These are phyloP conservation scores for Euwallacea fornicatus DNA, from an alignment of 1,140 invertebrate genomes.

Conservation along the genomic window DNA sequence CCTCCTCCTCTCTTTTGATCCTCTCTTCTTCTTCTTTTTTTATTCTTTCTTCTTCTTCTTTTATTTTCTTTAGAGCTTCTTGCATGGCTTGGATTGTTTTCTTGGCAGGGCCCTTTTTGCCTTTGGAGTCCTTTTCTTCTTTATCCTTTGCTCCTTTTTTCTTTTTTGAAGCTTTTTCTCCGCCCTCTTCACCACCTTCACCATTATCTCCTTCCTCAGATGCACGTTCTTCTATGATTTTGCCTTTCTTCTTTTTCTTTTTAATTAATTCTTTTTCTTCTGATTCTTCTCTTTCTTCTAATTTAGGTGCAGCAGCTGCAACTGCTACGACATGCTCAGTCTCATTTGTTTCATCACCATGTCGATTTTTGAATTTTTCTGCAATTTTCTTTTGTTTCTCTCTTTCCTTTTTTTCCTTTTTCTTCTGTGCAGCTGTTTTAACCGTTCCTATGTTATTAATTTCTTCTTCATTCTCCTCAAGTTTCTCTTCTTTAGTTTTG, in stretches of 20 bases:
- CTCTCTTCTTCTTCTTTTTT: conserved; percentile 81
- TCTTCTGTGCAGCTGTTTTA: conserved; percentile 82
- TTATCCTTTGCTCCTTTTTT: conserved; percentile 53
- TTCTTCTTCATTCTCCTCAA: conserved; percentile 53
- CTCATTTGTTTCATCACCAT: conserved; percentile 26
- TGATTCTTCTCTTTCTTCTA: conserved; percentile 24
- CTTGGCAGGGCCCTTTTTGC: conserved; percentile 67
- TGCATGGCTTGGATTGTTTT: conserved; percentile 86
- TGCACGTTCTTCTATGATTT: conserved; percentile 53
- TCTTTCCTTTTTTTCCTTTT: conserved; percentile 84
- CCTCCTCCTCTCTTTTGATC: conserved; percentile 71
- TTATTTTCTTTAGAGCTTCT: conserved; percentile 82
- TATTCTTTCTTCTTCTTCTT: conserved; percentile 84
- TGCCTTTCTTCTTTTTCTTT: conserved; percentile 50
- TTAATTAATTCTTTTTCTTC: conserved; percentile 52
- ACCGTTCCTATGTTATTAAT: conserved; percentile 65
- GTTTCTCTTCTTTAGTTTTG: conserved; percentile 45
- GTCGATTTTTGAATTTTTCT: conserved; percentile 55
- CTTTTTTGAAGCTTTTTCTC: conserved; percentile 51
- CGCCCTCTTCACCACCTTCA: conserved; percentile 51
- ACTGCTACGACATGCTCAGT: conserved; percentile 38
- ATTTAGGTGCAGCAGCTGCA: neutral
- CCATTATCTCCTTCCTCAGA: conserved; percentile 41
- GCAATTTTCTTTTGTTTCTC: conserved; percentile 75
- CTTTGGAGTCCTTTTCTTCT: conserved; percentile 53